phyloP scores from a whole-genome alignment of 1,140 invertebrate genomes.

The Lucilia sericata region DNA sequence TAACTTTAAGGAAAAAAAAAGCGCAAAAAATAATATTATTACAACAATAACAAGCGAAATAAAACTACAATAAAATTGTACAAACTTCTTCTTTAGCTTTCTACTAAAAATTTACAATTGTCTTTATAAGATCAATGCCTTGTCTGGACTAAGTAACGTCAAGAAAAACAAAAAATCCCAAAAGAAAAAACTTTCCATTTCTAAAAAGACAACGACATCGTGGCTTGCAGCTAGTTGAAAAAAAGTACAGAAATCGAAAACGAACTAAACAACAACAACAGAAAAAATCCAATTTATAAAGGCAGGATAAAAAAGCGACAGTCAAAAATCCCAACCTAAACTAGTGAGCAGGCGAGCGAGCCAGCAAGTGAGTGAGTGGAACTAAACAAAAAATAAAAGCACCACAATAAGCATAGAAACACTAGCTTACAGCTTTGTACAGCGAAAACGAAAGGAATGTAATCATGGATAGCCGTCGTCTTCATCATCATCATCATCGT shows the following conservation, averaged over 20 bases:
- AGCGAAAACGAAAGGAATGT: constrained; percentile 35
- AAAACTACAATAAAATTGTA: not conserved
- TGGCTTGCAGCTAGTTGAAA: constrained; percentile 19
- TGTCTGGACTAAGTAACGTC: constrained; percentile 19
- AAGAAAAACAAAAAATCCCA: too few species aligned
- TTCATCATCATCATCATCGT: not conserved
- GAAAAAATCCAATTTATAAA: constrained; percentile 26
- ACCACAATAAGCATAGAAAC: not conserved
- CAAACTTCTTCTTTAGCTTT: constrained; percentile 28
- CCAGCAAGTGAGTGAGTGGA: not conserved
- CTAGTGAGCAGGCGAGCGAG: not conserved
- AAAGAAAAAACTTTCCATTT: constrained; percentile 33
- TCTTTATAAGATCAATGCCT: constrained; percentile 34
- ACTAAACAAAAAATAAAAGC: not conserved
- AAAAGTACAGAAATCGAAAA: not conserved
- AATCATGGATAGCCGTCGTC: constrained; percentile 13
- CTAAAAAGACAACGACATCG: constrained; percentile 37
- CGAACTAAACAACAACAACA: not conserved
- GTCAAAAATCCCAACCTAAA: constrained; percentile 16
- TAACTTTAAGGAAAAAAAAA: not conserved
- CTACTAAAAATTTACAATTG: constrained; percentile 13
- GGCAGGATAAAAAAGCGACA: constrained; percentile 23
- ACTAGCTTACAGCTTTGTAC: not conserved
- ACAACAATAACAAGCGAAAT: constrained; percentile 9
- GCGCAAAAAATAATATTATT: not conserved